Conservation (phyloP, 2,888 invertebrate species). For the Spilosoma lubricipeda region DNA sequence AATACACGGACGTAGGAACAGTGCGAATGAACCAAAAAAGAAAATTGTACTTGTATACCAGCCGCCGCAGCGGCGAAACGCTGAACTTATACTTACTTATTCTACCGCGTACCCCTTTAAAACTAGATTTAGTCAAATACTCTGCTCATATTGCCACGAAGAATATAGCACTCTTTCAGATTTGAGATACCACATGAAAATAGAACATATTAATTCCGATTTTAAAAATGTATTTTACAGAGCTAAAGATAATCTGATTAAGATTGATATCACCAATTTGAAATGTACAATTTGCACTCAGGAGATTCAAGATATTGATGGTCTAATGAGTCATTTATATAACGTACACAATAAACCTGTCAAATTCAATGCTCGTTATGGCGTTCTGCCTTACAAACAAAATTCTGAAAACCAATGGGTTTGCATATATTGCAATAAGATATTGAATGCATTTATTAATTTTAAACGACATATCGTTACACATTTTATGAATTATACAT, state of each 20-base stretch:
- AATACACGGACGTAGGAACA: slow-evolving; percentile 75
- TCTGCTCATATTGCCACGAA: slow-evolving; percentile 78
- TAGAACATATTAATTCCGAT: slow-evolving; percentile 70
- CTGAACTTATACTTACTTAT: slow-evolving; percentile 75
- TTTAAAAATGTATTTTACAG: slow-evolving; percentile 79
- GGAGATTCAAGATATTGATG: slow-evolving; percentile 70
- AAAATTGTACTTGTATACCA: slow-evolving; percentile 81
- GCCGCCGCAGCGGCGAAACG: slow-evolving; percentile 80
- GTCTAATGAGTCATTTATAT: slow-evolving; percentile 74
- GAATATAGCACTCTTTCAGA: slow-evolving; percentile 69
- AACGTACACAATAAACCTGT: slow-evolving; percentile 73
- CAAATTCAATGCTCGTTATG: slow-evolving; percentile 75
- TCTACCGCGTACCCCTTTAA: slow-evolving; percentile 81
- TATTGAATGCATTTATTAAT: slow-evolving; percentile 67
- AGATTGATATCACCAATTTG: slow-evolving; percentile 78
- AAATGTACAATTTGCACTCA: slow-evolving; percentile 75
- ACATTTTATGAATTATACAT: slow-evolving; percentile 78
- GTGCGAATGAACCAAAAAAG: slow-evolving; percentile 73
- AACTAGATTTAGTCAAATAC: slow-evolving; percentile 77
- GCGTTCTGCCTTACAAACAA: slow-evolving; percentile 78
- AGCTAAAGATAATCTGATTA: slow-evolving; percentile 77
- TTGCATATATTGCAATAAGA: slow-evolving; percentile 76
- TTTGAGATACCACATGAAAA: slow-evolving; percentile 73
- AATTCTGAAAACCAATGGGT: slow-evolving; percentile 65
- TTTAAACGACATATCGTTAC: slow-evolving; percentile 77